Evolutionary conservation across 2,888 invertebrate species (phyloP).

Genomic region (Acleris emargana): DNA sequence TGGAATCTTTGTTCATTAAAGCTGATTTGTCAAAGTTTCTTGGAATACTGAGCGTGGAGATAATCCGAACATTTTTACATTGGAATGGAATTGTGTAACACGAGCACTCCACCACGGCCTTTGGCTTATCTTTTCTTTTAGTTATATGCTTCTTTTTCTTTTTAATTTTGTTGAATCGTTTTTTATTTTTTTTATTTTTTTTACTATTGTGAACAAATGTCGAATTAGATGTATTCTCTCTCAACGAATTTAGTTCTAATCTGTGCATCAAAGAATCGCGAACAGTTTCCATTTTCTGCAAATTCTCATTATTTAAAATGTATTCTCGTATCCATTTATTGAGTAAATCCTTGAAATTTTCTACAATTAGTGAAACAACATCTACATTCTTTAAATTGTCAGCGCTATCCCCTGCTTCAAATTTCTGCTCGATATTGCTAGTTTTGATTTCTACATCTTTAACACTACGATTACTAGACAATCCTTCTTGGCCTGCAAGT

Average conservation of each 20-base stretch:
- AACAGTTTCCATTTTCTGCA: constrained; percentile 57
- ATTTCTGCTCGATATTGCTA: constrained; percentile 54
- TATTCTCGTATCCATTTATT: constrained; percentile 62
- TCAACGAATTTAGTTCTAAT: constrained; percentile 45
- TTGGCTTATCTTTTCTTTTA: constrained; percentile 1
- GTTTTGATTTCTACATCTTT: constrained; percentile 52
- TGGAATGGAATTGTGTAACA: constrained; percentile 53
- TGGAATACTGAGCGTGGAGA: constrained; percentile 72
- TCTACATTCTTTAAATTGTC: constrained; percentile 45
- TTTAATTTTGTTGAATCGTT: constrained; percentile 2
- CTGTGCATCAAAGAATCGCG: constrained; percentile 59
- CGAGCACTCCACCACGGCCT: constrained; percentile 43
- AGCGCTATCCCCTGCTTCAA: constrained; percentile 32
- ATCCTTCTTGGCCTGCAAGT: constrained; percentile 45
- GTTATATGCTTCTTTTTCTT: neutral
- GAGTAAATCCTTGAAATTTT: constrained; percentile 62
- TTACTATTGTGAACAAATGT: constrained; percentile 56
- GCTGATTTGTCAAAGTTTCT: constrained; percentile 46
- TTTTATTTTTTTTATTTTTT: neutral
- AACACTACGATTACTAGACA: constrained; percentile 52
- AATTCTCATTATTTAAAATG: constrained; percentile 53
- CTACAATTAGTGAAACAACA: constrained; percentile 56
- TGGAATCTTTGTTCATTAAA: constrained; percentile 31
- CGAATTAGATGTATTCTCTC: constrained; percentile 51
- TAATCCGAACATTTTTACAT: constrained; percentile 54